phyloP scores from a whole-genome alignment of 2,113 vertebrate species.

The Burhinus oedicnemus region DNA sequence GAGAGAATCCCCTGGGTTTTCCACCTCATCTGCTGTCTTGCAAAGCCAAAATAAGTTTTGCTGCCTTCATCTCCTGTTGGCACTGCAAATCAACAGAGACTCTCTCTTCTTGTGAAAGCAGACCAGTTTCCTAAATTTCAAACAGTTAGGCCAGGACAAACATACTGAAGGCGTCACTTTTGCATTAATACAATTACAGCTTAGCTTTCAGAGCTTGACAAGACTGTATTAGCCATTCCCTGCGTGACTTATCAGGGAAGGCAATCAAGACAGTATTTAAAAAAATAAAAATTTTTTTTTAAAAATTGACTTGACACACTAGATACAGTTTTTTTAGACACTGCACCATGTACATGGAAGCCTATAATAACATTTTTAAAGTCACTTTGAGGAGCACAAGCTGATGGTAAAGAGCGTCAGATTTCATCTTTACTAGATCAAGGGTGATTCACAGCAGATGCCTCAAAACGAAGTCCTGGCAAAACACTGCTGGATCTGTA shows the following conservation, averaged over 20 bases:
- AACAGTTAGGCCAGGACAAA: neutral
- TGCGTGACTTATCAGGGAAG: neutral
- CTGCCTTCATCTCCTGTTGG: neutral
- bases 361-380: neutral
- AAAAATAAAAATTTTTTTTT: neutral
- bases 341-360: neutral
- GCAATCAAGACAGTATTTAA: neutral
- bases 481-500: neutral
- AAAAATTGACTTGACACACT: neutral
- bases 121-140: neutral
- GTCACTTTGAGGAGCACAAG: neutral
- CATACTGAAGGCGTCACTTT: neutral
- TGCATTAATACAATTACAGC: neutral
- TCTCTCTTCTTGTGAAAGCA: neutral
- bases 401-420: neutral
- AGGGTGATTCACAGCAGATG: neutral
- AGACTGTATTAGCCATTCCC: neutral
- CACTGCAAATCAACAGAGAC: neutral
- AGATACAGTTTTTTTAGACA: neutral
- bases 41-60: neutral
- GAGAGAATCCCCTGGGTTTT: neutral
- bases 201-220: neutral
- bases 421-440: neutral
- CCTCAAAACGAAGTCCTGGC: neutral
- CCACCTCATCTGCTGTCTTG: neutral